Base-by-base conservation (phyloP, 2,113 vertebrate species). In the Platanista minor region DNA sequence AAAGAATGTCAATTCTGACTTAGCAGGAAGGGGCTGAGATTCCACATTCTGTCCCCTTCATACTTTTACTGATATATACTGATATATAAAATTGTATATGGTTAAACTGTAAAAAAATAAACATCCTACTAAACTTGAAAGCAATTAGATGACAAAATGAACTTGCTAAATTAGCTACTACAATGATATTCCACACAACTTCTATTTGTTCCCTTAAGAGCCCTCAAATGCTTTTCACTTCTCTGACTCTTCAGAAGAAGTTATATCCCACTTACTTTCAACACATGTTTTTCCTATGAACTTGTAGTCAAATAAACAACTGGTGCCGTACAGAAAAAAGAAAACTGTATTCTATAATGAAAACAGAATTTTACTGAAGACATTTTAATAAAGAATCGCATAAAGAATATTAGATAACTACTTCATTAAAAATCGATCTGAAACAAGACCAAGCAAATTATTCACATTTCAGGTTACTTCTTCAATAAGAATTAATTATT, bases 381-480 rank as follows among this genome's bases (percentile, higher is more conserved):
- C 31, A 9, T 52, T 85, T 43, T 81, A 97, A 84, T 33, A 84
- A 84, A 93, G 14, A 92, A 85, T 62, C 29, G 39, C 29, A 57
- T 84, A 83, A 93, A 59, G 17, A 95, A n/a, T 61, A 93, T 36
- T 64, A 89, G 21, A 15, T 6, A 85, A 89, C 41, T 49, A 81
- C 59, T 59, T 83, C 36, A 72, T 49, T 72, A 92, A 91, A 95
- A 85, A 86, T 72, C n/a, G 52, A 36, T 43, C 33, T 75, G 62
- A 91, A 89, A 72, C 0, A 82, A 93, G n/a, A 86, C 29, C n/a
- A 95, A 91, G 43, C 11, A 94, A 93, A 82, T 91, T 86, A 95
- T 91, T 96, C 52, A 96, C 25, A 41, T 82, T 95, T 89, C 39
- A 93, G 61, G 89, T 89, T 88, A 89, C 82, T 81, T 82, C 95